These are phyloP conservation scores for Pollenia griseotomentosa DNA, from an alignment of 2,888 invertebrate species.

Conservation along the genomic window DNA sequence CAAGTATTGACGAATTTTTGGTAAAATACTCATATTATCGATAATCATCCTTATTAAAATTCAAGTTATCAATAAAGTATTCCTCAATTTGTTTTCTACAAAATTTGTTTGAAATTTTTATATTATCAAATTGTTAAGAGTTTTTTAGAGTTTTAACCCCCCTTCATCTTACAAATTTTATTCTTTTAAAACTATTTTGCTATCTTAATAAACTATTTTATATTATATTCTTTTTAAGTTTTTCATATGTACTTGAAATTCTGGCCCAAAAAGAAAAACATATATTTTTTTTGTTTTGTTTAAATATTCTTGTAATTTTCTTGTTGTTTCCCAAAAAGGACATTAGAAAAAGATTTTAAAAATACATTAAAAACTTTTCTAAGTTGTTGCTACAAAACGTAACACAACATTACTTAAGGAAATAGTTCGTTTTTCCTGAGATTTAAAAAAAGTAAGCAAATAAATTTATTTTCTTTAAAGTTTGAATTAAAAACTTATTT, in stretches of 20 bases:
- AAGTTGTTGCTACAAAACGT: constrained; percentile 1
- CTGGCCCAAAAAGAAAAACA: constrained; percentile 19
- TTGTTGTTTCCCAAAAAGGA: constrained; percentile 18
- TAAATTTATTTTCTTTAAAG: not conserved
- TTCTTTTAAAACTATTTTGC: not conserved
- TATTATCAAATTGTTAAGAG: not conserved
- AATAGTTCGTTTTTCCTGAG: constrained; percentile 10
- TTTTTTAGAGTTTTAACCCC: not conserved
- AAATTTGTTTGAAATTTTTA: too few species aligned
- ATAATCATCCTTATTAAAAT: too few species aligned
- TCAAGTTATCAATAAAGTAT: too few species aligned
- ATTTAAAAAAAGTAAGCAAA: not conserved
- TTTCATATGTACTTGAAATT: constrained; percentile 21
- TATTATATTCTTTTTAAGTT: not conserved
- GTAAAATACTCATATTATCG: too few species aligned
- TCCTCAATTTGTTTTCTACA: too few species aligned
- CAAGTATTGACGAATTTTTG: too few species aligned
- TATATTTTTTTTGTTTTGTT: not conserved
- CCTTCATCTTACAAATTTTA: not conserved
- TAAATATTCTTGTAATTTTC: constrained; percentile 11
- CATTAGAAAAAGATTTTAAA: constrained; percentile 35
- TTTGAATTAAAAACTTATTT: not conserved
- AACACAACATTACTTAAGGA: constrained; percentile 30
- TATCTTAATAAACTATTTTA: not conserved
- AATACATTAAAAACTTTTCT: constrained; percentile 27